Conservation (phyloP, 1,140 invertebrate species). For the Caligus rogercresseyi region DNA sequence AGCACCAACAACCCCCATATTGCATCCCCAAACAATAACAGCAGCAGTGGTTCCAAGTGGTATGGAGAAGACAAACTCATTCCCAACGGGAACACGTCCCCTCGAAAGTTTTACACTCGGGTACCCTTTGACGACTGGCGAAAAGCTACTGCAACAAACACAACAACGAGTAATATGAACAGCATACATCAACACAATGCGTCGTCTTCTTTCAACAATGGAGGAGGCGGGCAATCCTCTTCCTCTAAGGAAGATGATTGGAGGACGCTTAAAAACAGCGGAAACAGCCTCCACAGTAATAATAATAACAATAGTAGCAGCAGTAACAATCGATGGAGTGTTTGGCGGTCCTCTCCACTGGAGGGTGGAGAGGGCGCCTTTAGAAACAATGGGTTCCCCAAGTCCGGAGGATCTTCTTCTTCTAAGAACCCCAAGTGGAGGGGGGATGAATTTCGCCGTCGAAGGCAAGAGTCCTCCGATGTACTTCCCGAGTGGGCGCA, state of each 20-base stretch:
- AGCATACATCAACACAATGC: not conserved
- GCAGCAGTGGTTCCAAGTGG: conserved; percentile 14
- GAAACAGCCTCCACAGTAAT: too few relatives aligned
- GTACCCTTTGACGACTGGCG: conserved; percentile 17
- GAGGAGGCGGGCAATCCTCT: too few relatives aligned
- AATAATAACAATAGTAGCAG: too few relatives aligned
- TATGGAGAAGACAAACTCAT: conserved; percentile 7
- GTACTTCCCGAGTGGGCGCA: conserved; percentile 35
- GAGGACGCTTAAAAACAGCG: too few relatives aligned
- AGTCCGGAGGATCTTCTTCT: not conserved
- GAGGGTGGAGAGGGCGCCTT: not conserved
- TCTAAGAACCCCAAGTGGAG: not conserved
- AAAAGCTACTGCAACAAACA: not conserved
- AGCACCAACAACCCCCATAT: too few relatives aligned
- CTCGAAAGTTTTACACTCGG: conserved; percentile 11
- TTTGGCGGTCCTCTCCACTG: not conserved
- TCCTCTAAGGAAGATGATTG: too few relatives aligned
- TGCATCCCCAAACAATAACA: too few relatives aligned
- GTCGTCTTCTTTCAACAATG: too few relatives aligned
- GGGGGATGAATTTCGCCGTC: not conserved
- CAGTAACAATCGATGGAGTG: not conserved
- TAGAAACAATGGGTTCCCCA: not conserved
- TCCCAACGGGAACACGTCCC: conserved; percentile 4
- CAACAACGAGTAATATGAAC: not conserved
- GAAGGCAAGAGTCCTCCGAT: not conserved